phyloP scores from a whole-genome alignment of 1,140 invertebrate genomes.

The Elysia chlorotica region DNA sequence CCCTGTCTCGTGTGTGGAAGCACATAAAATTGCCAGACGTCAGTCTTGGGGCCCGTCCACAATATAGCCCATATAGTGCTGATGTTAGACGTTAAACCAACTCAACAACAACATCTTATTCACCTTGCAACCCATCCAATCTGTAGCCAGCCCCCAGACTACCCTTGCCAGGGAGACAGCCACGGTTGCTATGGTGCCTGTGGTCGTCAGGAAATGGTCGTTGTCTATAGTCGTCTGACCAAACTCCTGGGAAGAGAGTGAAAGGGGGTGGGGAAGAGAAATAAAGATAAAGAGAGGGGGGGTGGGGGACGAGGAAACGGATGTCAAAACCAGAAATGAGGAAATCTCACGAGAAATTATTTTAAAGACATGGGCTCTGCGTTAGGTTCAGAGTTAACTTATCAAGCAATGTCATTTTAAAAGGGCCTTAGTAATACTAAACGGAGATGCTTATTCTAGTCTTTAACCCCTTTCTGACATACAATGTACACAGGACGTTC shows the following conservation, averaged over 20 bases:
- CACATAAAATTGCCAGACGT: too few relatives aligned
- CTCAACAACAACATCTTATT: background rate
- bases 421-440: background rate
- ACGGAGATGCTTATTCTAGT: too few relatives aligned
- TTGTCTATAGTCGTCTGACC: conserved; percentile 20
- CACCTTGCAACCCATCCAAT: conserved; percentile 27
- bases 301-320: background rate
- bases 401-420: background rate
- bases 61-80: too few relatives aligned
- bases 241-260: conserved; percentile 29
- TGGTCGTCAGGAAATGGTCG: conserved; percentile 28
- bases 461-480: background rate
- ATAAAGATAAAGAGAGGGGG: too few relatives aligned
- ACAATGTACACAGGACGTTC: background rate
- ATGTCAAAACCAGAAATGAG: background rate
- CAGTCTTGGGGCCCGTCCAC: too few relatives aligned
- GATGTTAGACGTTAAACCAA: too few relatives aligned
- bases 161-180: conserved; percentile 23
- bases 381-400: background rate
- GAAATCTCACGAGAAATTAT: background rate
- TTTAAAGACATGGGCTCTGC: background rate
- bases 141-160: conserved; percentile 17
- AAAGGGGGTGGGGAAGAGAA: too few relatives aligned
- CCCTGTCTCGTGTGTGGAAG: too few relatives aligned
- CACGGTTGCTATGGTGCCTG: conserved; percentile 23